Percentiles rank a stretch among this genome's conserved stretches.
These are phyloP conservation scores for Perccottus glenii DNA, from an alignment of 2,113 vertebrate genomes.

Conservation along the genomic window DNA sequence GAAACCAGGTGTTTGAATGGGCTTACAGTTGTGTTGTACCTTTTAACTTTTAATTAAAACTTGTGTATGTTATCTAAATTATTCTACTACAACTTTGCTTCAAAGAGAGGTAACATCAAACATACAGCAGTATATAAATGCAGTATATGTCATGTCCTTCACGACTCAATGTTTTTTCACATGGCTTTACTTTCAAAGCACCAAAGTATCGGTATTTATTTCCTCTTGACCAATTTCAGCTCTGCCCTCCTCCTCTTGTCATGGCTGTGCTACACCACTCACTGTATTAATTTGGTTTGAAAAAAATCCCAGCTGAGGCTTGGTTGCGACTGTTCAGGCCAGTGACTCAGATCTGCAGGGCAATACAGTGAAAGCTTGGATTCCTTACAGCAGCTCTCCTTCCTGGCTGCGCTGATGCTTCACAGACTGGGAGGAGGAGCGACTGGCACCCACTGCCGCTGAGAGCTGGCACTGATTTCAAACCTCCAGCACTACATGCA, in stretches of 20 bases:
- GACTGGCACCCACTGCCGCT: slow-evolving; percentile 3
- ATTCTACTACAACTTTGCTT: no score
- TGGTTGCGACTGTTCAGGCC: slow-evolving; percentile 50
- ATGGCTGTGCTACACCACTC: slow-evolving; percentile 50
- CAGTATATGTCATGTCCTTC: background rate
- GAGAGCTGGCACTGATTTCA: slow-evolving; percentile 37
- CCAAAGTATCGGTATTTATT: slow-evolving; percentile 36
- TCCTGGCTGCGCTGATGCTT: slow-evolving; percentile 20
- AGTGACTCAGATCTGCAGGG: slow-evolving; percentile 62
- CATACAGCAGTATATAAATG: no score
- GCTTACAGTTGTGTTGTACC: no score
- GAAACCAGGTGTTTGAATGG: no score
- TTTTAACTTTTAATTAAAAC: no score
- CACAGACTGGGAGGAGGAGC: slow-evolving; percentile 25
- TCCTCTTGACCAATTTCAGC: slow-evolving; percentile 38
- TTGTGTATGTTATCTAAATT: no score
- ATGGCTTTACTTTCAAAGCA: slow-evolving; percentile 5
- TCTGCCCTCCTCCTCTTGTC: slow-evolving; percentile 28
- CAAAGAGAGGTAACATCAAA: no score
- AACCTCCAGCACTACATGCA: slow-evolving; percentile 3
- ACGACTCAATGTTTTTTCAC: background rate
- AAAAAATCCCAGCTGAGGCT: slow-evolving; percentile 57
- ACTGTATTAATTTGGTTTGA: slow-evolving; percentile 62
- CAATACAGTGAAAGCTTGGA: slow-evolving; percentile 45
- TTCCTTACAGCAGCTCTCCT: slow-evolving; percentile 40